Conservation (phyloP, 2,113 vertebrate genomes). For the Burhinus bistriatus region DNA sequence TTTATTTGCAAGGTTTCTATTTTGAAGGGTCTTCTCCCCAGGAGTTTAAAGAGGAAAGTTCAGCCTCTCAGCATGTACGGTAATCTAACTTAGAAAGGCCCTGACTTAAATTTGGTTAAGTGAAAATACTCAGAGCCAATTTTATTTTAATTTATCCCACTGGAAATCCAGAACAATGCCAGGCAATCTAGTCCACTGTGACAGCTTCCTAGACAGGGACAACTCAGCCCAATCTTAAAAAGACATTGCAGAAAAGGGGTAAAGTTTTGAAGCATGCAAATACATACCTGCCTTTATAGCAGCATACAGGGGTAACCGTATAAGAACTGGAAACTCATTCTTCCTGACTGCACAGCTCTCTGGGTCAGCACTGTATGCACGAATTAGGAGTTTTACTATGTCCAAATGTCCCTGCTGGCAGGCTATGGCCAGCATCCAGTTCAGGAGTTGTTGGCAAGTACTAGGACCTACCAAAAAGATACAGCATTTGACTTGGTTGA, state of each 20-base stretch:
- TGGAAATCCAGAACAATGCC: not conserved
- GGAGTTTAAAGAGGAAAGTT: not conserved
- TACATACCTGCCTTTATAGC: conserved; percentile 86
- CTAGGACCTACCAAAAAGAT: conserved; percentile 61
- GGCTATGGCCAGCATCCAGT: conserved; percentile 89
- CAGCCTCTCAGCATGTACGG: not conserved
- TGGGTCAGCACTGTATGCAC: conserved; percentile 79
- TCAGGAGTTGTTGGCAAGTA: conserved; percentile 80
- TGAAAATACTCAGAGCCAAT: not conserved
- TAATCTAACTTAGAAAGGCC: not conserved
- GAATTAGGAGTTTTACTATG: conserved; percentile 84
- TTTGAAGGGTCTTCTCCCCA: not conserved
- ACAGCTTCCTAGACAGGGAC: not conserved
- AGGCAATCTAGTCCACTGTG: not conserved
- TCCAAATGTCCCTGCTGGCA: conserved; percentile 87
- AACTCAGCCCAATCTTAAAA: not conserved
- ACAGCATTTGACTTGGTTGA: not conserved
- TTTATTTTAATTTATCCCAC: not conserved
- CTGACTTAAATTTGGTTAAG: not conserved
- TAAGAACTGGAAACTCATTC: conserved; percentile 87
- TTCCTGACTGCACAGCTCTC: conserved; percentile 82
- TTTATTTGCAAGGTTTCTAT: not conserved
- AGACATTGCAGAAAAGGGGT: not conserved
- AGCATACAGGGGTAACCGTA: conserved; percentile 86
- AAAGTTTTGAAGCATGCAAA: too few relatives aligned